A percentile compares a stretch with the other conserved stretches of the same genome.
Evolutionary conservation across 2,113 vertebrate species (phyloP).

Genomic region (Neogale vison): DNA sequence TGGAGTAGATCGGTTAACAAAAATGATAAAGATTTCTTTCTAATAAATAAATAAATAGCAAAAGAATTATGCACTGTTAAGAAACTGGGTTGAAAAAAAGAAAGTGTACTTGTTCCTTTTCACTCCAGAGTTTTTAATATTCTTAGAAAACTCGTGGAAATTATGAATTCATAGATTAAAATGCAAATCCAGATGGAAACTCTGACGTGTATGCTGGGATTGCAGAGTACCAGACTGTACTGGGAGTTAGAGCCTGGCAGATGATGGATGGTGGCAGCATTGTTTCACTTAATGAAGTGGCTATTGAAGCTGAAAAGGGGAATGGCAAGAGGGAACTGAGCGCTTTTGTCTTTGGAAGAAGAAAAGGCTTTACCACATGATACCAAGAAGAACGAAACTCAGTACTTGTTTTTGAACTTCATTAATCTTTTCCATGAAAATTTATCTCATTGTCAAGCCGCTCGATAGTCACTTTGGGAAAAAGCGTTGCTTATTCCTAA

Average conservation of each 20-base stretch:
- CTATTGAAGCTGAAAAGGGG: conserved; percentile 38
- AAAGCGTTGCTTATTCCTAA: conserved; percentile 40
- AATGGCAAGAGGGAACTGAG: background rate
- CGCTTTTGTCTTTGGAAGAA: conserved; percentile 43
- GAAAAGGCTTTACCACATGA: background rate
- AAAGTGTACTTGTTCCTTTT: background rate
- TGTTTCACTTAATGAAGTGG: conserved; percentile 60
- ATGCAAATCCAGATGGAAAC: conserved; percentile 40
- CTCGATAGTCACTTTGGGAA: conserved; percentile 21
- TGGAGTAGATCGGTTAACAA: background rate
- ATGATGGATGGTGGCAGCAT: conserved; percentile 6
- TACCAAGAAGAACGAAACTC: conserved; percentile 18
- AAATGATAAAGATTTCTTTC: background rate
- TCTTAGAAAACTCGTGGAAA: conserved; percentile 13
- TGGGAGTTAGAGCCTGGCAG: background rate
- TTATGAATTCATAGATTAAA: conserved; percentile 35
- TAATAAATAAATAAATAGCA: background rate
- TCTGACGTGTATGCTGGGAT: background rate
- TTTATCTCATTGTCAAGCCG: conserved; percentile 22
- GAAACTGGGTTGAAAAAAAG: background rate
- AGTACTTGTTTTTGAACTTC: conserved; percentile 50
- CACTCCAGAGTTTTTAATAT: background rate
- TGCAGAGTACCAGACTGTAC: background rate
- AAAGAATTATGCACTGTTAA: background rate
- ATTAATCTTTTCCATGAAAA: conserved; percentile 56